Evolutionary conservation across 2,888 invertebrate species (phyloP), one percentile per base, ranked within the genome.

Genomic region (Allygus modestus): DNA sequence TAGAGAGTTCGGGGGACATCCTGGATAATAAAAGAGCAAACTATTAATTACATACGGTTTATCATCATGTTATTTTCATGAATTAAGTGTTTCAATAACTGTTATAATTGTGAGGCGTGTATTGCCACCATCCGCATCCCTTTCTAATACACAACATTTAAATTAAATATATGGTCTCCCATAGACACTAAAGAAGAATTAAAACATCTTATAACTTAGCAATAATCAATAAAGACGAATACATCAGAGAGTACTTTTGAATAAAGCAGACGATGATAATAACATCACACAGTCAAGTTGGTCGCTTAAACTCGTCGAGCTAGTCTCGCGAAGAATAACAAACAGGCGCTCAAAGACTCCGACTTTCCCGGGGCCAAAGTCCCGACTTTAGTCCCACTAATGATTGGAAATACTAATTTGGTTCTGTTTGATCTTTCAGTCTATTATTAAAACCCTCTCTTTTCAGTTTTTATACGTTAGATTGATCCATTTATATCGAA

Each of bases 341-440:
- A 65, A 65, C 65, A 58, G 20, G 28, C 15, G 65, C 28, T 65
- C 28, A 65, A 65, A 65, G 65, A 31, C 65, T 51, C 51, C 17
- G 28, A 28, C 65, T 65, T 65, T 65, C 26, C 31, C 23, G 12
- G 46, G 46, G 46, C 46, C 46, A 23, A 58, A 58, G 58, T 58
- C 15, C 51, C 58, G 58, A 58, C 23, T 58, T 69, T n/a, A 33
- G 43, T 43, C 43, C 73, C 73, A 73, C 73, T 73, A 73, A 73
- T 73, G 73, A 73, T 73, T 73, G 73, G 73, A 73, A 73, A 73
- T 73, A 41, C 73, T 43, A 73, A 73, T 65, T 65, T 31, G 5
- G 65, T 65, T 17, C 73, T 43, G 41, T 73, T 73, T 73, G 37
- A 73, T 73, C 73, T 73, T 20, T 20, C 23, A 15, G 17, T 41